A percentile compares a stretch with the other conserved stretches of the same genome.
Conservation (phyloP, 1,140 invertebrate species). For the Drusus annulatus region DNA sequence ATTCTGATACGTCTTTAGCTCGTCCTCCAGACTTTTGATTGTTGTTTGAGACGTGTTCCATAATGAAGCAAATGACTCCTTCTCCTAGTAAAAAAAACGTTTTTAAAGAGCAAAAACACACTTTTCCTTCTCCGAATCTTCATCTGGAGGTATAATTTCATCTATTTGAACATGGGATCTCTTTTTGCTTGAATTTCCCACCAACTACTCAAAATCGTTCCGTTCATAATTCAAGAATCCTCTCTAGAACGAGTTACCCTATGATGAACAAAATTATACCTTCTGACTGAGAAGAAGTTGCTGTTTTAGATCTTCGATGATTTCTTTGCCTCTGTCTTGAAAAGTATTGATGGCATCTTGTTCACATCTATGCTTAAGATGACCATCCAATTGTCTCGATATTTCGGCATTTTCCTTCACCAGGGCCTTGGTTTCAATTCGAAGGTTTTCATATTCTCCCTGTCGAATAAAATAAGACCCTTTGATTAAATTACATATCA, state of each 20-base stretch:
- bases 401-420: slow-evolving; percentile 68
- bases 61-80: slow-evolving; percentile 73
- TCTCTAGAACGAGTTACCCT: no score
- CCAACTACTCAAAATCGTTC: no score
- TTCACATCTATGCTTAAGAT: slow-evolving; percentile 65
- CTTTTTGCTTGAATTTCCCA: no score
- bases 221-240: no score
- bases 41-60: slow-evolving; percentile 75
- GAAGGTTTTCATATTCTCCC: slow-evolving; percentile 67
- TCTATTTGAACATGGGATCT: no score
- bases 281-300: slow-evolving; percentile 65
- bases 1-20: slow-evolving; percentile 70
- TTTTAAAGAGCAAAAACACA: no score
- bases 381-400: slow-evolving; percentile 64
- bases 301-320: slow-evolving; percentile 63
- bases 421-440: slow-evolving; percentile 66
- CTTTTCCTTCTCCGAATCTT: no score
- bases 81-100: slow-evolving; percentile 65
- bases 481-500: no score
- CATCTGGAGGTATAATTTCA: no score
- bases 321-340: slow-evolving; percentile 61
- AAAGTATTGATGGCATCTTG: slow-evolving; percentile 57
- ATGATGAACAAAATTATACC: slow-evolving; percentile 57
- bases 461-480: slow-evolving; percentile 49
- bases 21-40: slow-evolving; percentile 72